phyloP scores from a whole-genome alignment of 2,797 vertebrate species.

The Babyrousa celebensis region DNA sequence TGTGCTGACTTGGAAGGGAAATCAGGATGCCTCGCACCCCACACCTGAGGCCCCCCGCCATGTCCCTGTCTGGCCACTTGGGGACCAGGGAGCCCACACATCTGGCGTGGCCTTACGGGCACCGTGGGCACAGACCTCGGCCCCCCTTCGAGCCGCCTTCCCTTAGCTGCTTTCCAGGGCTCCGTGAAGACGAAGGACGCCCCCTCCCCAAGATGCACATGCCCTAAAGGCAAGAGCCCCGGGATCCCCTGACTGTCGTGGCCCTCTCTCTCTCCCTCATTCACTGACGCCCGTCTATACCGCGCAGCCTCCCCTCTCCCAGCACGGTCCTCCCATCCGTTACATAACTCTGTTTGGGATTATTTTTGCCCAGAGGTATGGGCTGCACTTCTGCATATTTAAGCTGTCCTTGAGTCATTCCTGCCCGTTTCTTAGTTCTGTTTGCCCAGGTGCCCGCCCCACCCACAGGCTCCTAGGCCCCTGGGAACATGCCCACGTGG shows the following conservation, averaged over 20 bases:
- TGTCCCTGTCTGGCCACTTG: not conserved
- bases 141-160: not conserved
- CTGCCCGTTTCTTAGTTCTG: slow-evolving; percentile 82
- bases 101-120: not conserved
- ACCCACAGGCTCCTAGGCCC: slow-evolving; percentile 85
- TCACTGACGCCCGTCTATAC: not conserved
- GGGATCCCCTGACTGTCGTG: not conserved
- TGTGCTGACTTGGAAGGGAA: not conserved
- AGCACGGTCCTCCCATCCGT: slow-evolving; percentile 80
- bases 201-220: too few relatives aligned
- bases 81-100: not conserved
- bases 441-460: slow-evolving; percentile 82
- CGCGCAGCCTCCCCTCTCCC: slow-evolving; percentile 22
- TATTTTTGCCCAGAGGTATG: slow-evolving; percentile 90
- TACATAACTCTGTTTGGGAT: slow-evolving; percentile 89
- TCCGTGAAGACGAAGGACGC: not conserved
- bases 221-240: not conserved
- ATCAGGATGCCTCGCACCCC: not conserved
- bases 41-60: not conserved
- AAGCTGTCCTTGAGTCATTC: slow-evolving; percentile 87
- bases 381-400: slow-evolving; percentile 87
- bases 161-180: slow-evolving; percentile 34
- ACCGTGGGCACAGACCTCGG: not conserved
- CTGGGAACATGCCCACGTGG: slow-evolving; percentile 76
- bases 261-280: not conserved